Evolutionary conservation across 2,888 invertebrate genomes (phyloP).

Genomic region (Orthonevra nobilis): DNA sequence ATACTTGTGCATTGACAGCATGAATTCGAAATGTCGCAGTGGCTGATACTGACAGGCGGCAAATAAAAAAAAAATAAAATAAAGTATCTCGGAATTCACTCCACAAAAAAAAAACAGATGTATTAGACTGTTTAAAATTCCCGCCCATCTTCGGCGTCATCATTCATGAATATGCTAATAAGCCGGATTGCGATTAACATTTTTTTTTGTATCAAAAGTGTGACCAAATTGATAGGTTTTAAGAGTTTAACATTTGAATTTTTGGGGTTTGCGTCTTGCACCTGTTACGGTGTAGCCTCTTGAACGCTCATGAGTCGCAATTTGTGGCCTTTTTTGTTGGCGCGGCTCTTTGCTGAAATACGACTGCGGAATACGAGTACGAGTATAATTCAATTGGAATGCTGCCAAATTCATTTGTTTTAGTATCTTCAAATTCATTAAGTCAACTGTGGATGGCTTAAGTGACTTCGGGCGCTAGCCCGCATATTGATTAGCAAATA

Average conservation of each 20-base stretch:
- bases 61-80: neutral
- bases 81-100: conserved; percentile 19
- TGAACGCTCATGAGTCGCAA: conserved; percentile 26
- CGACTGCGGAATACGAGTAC: conserved; percentile 27
- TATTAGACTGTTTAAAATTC: conserved; percentile 39
- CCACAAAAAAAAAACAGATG: conserved; percentile 16
- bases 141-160: conserved; percentile 35
- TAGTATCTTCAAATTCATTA: conserved; percentile 25
- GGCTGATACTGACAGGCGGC: no score
- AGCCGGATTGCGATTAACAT: conserved; percentile 35
- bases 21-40: conserved; percentile 10
- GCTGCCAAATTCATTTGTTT: conserved; percentile 32
- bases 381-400: conserved; percentile 20
- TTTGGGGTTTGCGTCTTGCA: neutral
- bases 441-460: neutral
- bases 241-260: neutral
- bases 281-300: neutral
- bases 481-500: conserved; percentile 16
- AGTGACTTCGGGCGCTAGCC: neutral
- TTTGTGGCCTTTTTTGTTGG: conserved; percentile 27
- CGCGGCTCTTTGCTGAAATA: conserved; percentile 19
- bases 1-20: conserved; percentile 23
- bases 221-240: neutral
- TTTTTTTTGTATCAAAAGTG: conserved; percentile 3
- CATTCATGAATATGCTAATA: conserved; percentile 56